Base-by-base conservation (phyloP, 2,113 vertebrate species). In the Mesitornis unicolor region DNA sequence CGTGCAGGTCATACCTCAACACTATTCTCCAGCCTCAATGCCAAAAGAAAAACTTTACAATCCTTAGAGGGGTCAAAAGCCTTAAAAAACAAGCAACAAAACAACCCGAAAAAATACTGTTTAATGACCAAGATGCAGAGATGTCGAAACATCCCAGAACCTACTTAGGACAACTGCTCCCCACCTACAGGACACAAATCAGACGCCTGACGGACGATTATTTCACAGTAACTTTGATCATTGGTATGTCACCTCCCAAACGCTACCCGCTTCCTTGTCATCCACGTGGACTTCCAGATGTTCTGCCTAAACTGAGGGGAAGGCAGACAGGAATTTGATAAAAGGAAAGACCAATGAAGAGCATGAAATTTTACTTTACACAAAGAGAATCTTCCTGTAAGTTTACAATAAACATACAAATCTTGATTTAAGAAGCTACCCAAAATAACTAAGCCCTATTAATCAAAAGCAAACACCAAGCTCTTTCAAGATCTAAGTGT, bases 391-490 rank as follows among this genome's bases (percentile, higher is more conserved):
- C 31, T 29, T 51, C 36, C 16, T 26, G 4, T 26, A 60, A 47
- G 11, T 61, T 85, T 31, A 79, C 31, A 36, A 15, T 11, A 71
- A 86, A 65, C 10, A 15, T 0, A 13, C 7, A 70, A n/a, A 74
- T 35, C 42, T 73, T 63, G 17, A n/a, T 35, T 73, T 26, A 74
- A 89, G 36, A 42, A 84, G 50, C 26, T 45, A 53, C 3, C 38
- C 56, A 45, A 28, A 65, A n/a, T 5, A 84, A 48, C 10, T 22
- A 50, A 75, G 16, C 50, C 28, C 16, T 64, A 17, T 10, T 51
- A 76, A 57, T 2, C 0, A 3, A 68, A 64, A 1, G 0, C 42
- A 70, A 56, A 54, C 68, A 29, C 6, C 1, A 4, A 57, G 68
- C 35, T 42, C 85, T 78, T 38, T 47, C 48, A 83, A 43, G 29